Evolutionary conservation across 2,888 invertebrate species (phyloP), one percentile per base, ranked within the genome.

Genomic region (Chromoteleia sp.): DNA sequence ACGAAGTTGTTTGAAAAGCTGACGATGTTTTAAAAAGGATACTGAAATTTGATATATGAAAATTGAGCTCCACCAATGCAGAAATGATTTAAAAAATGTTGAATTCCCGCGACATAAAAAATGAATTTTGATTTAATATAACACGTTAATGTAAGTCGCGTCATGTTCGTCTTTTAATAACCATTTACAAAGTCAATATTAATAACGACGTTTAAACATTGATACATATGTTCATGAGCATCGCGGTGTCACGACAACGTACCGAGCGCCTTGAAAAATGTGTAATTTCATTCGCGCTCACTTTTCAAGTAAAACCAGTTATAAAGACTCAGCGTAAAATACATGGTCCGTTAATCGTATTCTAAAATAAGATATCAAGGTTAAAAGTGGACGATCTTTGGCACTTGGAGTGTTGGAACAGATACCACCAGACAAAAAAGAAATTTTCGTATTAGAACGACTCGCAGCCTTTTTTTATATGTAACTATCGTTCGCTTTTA

Each of bases 351-450:
- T 29, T 73, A 59, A 78, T 73, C 73, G 52, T 59, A 73, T 70
- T 58, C 75, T 76, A 81, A 76, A 81, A 76, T 75, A 81, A 76
- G 81, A 81, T 59, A 71, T 71, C 71, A 81, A 81, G 81, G 81
- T 61, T 45, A 56, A 68, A 61, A 65, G 63, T 70, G 65, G 75
- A 70, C 54, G 74, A 67, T 68, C 73, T 80, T 80, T 75, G 75
- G 75, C 80, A 75, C 67, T 59, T 68, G 39, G 59, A 67, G 19
- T 45, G 48, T 58, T 61, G 67, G 59, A 68, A 59, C 58, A 50
- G 41, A 59, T 58, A 29, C 39, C 63, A 17, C 15, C 19, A 68
- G 45, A 68, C 77, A 63, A 70, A 68, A 43, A 77, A 43, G 61
- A 70, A 68, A 68, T 77, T 50, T 61, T 52, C 52, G 48, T 29